Evolutionary conservation across 2,113 vertebrate species (phyloP), one percentile per base, ranked within the genome.

Genomic region (Vireo altiloquus): DNA sequence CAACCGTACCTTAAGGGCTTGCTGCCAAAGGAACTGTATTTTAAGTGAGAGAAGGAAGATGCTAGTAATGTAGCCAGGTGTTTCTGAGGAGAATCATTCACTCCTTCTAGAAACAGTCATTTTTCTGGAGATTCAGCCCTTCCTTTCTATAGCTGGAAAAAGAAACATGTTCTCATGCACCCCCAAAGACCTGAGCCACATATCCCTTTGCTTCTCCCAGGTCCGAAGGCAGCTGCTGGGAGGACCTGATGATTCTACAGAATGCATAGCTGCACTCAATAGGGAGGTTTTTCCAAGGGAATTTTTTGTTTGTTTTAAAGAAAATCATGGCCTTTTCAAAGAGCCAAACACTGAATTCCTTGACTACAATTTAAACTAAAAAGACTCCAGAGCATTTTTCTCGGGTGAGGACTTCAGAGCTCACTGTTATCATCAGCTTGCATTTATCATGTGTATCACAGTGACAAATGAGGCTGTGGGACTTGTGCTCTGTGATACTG

Each of bases 221-320:
- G 25, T 71, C 35, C 35, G 2, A 2, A 65, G 22, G 35, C 27
- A 65, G 22, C 9, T 5, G 7, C 35, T 27, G 61, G 28, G 11
- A 72, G 33, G 14, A 80, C 16, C 15, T 19, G 42, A 60, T 11
- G 49, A 47, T 56, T 68, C 25, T 39, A 15, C 1, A 4, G 6
- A 76, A 22, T 31, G 25, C 31, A 33, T 0, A 13, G 4, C 3
- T 10, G 13, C 30, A 52, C 37, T 35, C 31, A 11, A 25, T 1
- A 49, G 20, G 27, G 21, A 81, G 7, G 15, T 9, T 57, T 86
- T 57, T 18, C 37, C 33, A 52, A 24, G 14, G 13, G 16, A 50
- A 15, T 42, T 11, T 4, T 37, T 49, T n/a, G n/a, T 31, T 19
- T 71, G 13, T 20, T 72, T 63, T 42, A 14, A 65, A 83, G 16